Evolutionary conservation across 2,797 vertebrate species (phyloP).

Genomic region (Tapera naevia): DNA sequence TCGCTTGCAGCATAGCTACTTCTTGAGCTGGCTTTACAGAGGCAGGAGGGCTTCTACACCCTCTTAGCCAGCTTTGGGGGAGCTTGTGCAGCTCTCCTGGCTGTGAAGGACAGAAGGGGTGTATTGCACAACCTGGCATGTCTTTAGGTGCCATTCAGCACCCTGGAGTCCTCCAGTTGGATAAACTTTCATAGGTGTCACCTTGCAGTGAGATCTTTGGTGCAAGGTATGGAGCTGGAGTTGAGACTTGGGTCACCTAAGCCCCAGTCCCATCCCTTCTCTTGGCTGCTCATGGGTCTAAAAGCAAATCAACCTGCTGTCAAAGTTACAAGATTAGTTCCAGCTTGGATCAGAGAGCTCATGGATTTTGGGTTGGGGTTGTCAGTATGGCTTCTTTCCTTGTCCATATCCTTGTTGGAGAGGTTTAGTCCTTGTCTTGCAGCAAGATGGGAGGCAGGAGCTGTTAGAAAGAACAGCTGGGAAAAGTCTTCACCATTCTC

Average conservation of each 20-base stretch:
- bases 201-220: not conserved
- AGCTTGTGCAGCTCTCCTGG: too few species aligned
- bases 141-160: not conserved
- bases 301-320: not conserved
- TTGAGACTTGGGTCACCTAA: not conserved
- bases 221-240: not conserved
- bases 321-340: not conserved
- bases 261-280: too few species aligned
- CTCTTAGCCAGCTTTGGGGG: not conserved
- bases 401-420: rapidly evolving
- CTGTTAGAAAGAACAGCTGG: not conserved
- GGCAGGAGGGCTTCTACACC: not conserved
- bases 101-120: too few species aligned
- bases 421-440: not conserved
- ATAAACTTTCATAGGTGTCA: too few species aligned
- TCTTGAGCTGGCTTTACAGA: not conserved
- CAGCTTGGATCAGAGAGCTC: not conserved
- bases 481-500: not conserved
- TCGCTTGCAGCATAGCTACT: rapidly evolving
- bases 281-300: not conserved
- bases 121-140: rapidly evolving
- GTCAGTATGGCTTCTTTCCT: not conserved
- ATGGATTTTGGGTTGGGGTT: not conserved
- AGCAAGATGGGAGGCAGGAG: not conserved
- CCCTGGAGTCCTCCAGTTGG: not conserved